phyloP scores from a whole-genome alignment of 2,797 vertebrate genomes.

The Acipenser transmontanus region DNA sequence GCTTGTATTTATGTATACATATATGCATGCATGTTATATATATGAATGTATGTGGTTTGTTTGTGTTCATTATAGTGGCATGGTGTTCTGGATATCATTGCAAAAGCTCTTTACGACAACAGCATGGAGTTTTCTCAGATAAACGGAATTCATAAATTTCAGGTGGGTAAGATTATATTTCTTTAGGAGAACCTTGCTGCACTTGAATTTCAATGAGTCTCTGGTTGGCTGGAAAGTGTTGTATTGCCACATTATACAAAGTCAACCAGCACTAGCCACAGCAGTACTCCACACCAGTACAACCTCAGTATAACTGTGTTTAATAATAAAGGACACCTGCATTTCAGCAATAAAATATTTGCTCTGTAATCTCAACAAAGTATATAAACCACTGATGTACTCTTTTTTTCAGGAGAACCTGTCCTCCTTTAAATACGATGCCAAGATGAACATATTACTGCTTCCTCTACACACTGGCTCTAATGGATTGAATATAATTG shows the following conservation, averaged over 20 bases:
- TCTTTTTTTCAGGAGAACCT: conserved; percentile 82
- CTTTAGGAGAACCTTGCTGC: not conserved
- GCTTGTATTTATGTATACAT: no score
- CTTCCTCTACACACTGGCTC: conserved; percentile 95
- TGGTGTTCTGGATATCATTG: conserved; percentile 93
- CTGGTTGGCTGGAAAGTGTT: not conserved
- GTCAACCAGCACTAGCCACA: no score
- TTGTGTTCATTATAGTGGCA: conserved; percentile 76
- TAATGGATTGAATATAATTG: conserved; percentile 94
- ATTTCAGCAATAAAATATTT: no score
- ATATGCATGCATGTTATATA: no score
- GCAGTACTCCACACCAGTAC: no score
- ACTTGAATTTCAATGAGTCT: not conserved
- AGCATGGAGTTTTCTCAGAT: conserved; percentile 94
- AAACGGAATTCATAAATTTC: conserved; percentile 91
- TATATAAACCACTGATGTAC: not conserved
- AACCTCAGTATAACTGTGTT: no score
- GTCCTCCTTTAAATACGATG: conserved; percentile 87
- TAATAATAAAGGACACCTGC: no score
- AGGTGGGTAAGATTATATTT: conserved; percentile 57
- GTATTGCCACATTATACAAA: not conserved
- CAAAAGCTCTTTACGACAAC: conserved; percentile 94
- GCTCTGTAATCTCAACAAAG: not conserved
- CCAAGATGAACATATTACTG: conserved; percentile 93
- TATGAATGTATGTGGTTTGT: not conserved